Base-by-base conservation (phyloP, 1,140 invertebrate genomes). In the Phymastichus coffea region DNA sequence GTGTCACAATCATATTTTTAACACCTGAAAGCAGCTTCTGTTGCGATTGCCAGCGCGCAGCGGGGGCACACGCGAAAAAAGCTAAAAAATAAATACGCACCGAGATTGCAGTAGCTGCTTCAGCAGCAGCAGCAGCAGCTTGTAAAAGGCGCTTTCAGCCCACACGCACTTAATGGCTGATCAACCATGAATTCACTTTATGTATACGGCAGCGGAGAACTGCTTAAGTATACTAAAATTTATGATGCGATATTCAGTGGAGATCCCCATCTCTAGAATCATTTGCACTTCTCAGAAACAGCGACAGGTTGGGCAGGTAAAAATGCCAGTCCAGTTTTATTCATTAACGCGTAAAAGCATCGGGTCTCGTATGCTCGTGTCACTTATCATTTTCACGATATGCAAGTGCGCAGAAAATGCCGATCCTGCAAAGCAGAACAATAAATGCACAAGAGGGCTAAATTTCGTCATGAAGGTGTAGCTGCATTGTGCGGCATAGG, bases 161-260 rank as follows among this genome's bases (percentile, higher is more conserved):
- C 57, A 59, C 57, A 59, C 57, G 46, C 28, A 40, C 57, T 46
- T 52, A 59, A 44, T 46, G 15, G 38, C 57, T 52, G 57, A 59
- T 59, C 57, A 59, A 46, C 20, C 37, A 59, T 53, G 57, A 59
- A 59, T 59, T 53, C 40, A 52, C 48, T 58, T 58, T 58, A 58
- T n/a, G n/a, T n/a, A n/a, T 51, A 44, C 7, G 30, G 48, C 41
- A 22, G 41, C 48, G 22, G n/a, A n/a, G n/a, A n/a, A 59, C 22
- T 59, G 30, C 44, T 46, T 52, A 44, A 52, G 57, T 38, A 59
- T 53, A 44, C 26, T 26, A 15, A 35, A 59, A 59, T 59, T 59
- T 59, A 59, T 59, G 48, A 38, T 20, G 37, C 41, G 38, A 59
- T 52, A 46, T 59, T 26, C 30, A 38, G 28, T 35, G 35, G 22